These are phyloP conservation scores for Bolinopsis microptera DNA, from an alignment of 37 sponge, comb jelly and placozoan species.

Conservation along the genomic window DNA sequence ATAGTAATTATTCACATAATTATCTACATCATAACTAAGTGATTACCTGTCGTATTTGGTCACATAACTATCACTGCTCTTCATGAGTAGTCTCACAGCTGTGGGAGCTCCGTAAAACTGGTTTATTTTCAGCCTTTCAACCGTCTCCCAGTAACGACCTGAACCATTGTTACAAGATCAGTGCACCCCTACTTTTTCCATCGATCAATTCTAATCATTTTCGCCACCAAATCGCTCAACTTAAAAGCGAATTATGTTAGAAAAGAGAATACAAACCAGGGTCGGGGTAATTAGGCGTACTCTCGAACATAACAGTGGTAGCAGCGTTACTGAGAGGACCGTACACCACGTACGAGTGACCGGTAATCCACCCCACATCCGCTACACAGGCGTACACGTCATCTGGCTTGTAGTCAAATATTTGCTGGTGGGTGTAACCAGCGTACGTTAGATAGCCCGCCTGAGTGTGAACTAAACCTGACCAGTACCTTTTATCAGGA, in stretches of 20 bases:
- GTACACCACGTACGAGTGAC: constrained; percentile 91
- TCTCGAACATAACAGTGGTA: constrained; percentile 90
- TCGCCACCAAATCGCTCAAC: no score
- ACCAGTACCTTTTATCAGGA: no score
- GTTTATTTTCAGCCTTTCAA: constrained; percentile 81
- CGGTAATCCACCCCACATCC: constrained; percentile 98
- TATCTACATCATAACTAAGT: no score
- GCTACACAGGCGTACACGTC: constrained; percentile 96
- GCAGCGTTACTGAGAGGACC: constrained; percentile 93
- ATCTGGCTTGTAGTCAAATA: constrained; percentile 87
- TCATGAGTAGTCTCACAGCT: constrained; percentile 79
- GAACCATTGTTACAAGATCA: no score
- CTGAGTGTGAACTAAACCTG: constrained; percentile 87
- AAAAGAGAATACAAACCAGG: constrained; percentile 86
- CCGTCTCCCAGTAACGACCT: constrained; percentile 98
- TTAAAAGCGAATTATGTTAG: no score
- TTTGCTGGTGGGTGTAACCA: constrained; percentile 86
- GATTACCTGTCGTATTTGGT: constrained; percentile 77
- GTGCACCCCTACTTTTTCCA: no score
- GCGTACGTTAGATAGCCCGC: constrained; percentile 94
- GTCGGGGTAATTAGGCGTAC: constrained; percentile 83
- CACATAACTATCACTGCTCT: constrained; percentile 76
- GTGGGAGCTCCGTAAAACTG: constrained; percentile 94
- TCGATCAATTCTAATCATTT: no score
- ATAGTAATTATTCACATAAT: no score